These are phyloP conservation scores for Nymphalis urticae DNA, from an alignment of 2,888 invertebrate species.

Conservation along the genomic window DNA sequence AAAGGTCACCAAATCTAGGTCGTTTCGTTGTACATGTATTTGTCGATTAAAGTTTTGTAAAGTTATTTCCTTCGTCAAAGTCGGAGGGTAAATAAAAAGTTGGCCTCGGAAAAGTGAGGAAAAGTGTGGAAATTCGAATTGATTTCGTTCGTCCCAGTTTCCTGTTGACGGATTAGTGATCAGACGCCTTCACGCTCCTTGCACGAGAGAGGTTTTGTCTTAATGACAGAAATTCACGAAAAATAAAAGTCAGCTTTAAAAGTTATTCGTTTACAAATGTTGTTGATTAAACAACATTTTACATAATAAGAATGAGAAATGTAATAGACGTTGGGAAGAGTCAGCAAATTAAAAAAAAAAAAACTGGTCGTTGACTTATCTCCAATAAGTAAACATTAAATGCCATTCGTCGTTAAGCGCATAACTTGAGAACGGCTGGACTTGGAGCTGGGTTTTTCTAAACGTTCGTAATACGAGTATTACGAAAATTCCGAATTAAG, in stretches of 20 bases:
- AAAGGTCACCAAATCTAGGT: slow-evolving; percentile 11
- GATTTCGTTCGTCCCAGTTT: slow-evolving; percentile 46
- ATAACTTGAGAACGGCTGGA: too few relatives aligned
- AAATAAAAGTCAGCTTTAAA: background rate
- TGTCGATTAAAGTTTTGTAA: slow-evolving; percentile 47
- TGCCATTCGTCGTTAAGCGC: too few relatives aligned
- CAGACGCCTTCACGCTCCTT: slow-evolving; percentile 33
- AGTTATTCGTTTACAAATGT: background rate
- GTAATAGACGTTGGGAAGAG: too few relatives aligned
- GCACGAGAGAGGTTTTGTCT: slow-evolving; percentile 18
- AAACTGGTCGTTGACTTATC: too few relatives aligned
- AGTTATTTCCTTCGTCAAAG: slow-evolving; percentile 71
- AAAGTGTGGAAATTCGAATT: slow-evolving; percentile 57
- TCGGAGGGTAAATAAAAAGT: slow-evolving; percentile 67
- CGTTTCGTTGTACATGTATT: slow-evolving; percentile 15
- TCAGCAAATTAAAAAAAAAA: too few relatives aligned
- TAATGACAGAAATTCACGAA: background rate
- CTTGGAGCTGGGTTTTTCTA: too few relatives aligned
- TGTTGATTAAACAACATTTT: too few relatives aligned
- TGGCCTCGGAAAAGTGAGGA: slow-evolving; percentile 49
- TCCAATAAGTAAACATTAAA: too few relatives aligned
- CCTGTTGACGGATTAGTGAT: slow-evolving; percentile 39
- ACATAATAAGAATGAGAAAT: too few relatives aligned
- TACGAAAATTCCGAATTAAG: too few relatives aligned
- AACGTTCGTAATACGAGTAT: too few relatives aligned